Evolutionary conservation across 2,113 vertebrate genomes (phyloP), one percentile per base, ranked within the genome.

Genomic region (Antigone vipio): DNA sequence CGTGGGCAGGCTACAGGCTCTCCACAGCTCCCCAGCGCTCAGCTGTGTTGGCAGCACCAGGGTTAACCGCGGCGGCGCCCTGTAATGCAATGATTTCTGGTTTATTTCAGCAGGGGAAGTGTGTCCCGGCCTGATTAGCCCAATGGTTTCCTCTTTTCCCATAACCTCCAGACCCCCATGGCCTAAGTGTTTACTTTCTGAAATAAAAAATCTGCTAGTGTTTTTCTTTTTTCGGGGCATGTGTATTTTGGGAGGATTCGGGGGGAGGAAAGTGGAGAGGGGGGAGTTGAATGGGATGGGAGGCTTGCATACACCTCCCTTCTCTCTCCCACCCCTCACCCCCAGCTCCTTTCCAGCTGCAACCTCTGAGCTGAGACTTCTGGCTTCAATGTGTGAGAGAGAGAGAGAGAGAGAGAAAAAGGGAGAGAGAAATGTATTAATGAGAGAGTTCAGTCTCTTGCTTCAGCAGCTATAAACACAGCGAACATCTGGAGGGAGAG

Each of bases 131-230:
- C 99, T 99, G 99, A 99, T 99, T 99, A 99, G 98, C 98, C 99
- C 98, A 98, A 98, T 98, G 98, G 99, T 98, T 99, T 99, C 99
- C 99, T 99, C 98, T 98, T 99, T 99, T 99, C 99, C 99, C 99
- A 99, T 99, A 99, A 99, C 99, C 99, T 99, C 98, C 98, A 98
- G 99, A 99, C 99, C 99, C 99, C 98, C 98, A 97, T 98, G 98
- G 98, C 98, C 99, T 97, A 97, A 99, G 98, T 99, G 99, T 99
- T 99, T 99, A 99, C 99, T 99, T 99, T 99, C 98, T 99, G 98
- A 98, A 98, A 98, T 99, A 99, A 99, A 99, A 99, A 99, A 99
- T 99, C 98, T 98, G 98, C 98, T 98, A 98, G 98, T 98, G 98
- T 98, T 98, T 98, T 98, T 98, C 98, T 98, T 98, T 96, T 98